Evolutionary conservation across 2,888 invertebrate genomes (phyloP).

Genomic region (Lasioglossum figueresi): DNA sequence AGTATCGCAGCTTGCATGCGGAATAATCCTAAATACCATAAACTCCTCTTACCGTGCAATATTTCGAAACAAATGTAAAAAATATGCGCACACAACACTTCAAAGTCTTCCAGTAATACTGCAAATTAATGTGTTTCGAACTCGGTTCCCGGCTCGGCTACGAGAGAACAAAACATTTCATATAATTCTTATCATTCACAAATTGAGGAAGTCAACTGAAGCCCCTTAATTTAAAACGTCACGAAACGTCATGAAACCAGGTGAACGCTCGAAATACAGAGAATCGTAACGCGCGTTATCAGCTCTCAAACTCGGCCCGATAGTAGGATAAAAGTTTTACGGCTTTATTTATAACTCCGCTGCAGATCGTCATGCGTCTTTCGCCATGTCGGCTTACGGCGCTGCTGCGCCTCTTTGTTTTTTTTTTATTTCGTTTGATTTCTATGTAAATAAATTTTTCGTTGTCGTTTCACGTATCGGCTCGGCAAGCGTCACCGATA

Average conservation of each 20-base stretch:
- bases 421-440: no score
- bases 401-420: background rate
- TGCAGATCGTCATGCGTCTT: background rate
- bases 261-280: background rate
- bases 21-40: background rate
- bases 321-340: conserved; percentile 5
- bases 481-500: background rate
- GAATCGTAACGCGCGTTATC: background rate
- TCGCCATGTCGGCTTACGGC: background rate
- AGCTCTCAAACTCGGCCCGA: background rate
- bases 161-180: no score
- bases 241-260: background rate
- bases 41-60: background rate
- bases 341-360: background rate
- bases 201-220: background rate
- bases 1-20: background rate
- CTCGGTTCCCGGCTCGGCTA: background rate
- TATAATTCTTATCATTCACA: no score
- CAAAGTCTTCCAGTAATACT: background rate
- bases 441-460: background rate
- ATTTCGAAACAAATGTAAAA: background rate
- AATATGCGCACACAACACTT: background rate
- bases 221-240: background rate
- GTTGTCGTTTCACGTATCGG: background rate
- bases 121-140: background rate